phyloP scores from a whole-genome alignment of 2,888 invertebrate genomes.

The Gymnoscelis rufifasciata region DNA sequence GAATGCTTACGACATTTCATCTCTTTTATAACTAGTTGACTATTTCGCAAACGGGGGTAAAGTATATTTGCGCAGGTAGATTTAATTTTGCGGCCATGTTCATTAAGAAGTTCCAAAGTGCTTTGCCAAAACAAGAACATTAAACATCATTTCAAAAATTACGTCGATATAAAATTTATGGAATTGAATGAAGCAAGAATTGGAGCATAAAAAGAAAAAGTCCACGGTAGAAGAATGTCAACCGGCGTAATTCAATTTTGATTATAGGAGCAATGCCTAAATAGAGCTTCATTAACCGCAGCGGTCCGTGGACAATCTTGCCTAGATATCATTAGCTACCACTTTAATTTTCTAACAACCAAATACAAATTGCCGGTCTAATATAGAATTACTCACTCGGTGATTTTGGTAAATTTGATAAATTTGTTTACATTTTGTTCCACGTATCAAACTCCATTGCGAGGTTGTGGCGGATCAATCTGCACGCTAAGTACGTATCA shows the following conservation, averaged over 20 bases:
- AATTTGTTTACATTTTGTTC: constrained; percentile 38
- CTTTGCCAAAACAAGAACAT: too few relatives aligned
- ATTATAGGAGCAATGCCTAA: constrained; percentile 77
- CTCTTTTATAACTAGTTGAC: too few relatives aligned
- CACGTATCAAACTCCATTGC: not conserved
- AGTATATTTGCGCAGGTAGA: too few relatives aligned
- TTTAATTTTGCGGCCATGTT: too few relatives aligned
- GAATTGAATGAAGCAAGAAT: constrained; percentile 67
- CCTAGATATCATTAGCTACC: constrained; percentile 73
- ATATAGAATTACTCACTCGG: constrained; percentile 65
- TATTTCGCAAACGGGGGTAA: too few relatives aligned
- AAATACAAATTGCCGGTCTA: constrained; percentile 68
- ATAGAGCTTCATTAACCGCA: constrained; percentile 70
- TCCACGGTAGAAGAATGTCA: constrained; percentile 70
- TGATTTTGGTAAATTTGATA: constrained; percentile 61
- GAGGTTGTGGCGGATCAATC: too few relatives aligned
- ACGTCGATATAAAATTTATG: constrained; percentile 39
- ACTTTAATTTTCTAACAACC: constrained; percentile 59
- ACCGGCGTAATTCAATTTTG: constrained; percentile 76
- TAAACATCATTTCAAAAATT: constrained; percentile 1
- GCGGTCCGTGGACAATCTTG: constrained; percentile 73
- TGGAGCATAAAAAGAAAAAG: constrained; percentile 75
- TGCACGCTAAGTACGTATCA: too few relatives aligned
- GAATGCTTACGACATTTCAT: too few relatives aligned
- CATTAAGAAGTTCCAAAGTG: too few relatives aligned